Percentiles rank a stretch among this genome's conserved stretches.
Conservation (phyloP, 2,113 vertebrate species). For the Sisor rabdophorus region DNA sequence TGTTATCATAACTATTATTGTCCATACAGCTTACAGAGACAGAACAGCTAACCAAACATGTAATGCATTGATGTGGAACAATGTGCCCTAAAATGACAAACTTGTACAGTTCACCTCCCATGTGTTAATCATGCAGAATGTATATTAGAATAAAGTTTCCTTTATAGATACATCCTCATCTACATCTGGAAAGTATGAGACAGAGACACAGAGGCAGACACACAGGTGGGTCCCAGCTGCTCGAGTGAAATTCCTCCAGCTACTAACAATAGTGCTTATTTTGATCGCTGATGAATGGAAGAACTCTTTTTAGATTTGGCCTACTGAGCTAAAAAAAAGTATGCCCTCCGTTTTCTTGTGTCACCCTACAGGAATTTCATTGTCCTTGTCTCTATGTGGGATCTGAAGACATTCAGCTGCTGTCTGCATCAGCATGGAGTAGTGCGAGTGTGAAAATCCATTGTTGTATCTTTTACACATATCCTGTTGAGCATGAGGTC, state of each 20-base stretch:
- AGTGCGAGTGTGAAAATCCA: constrained; percentile 10
- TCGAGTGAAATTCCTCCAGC: constrained; percentile 12
- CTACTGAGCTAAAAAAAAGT: constrained; percentile 42
- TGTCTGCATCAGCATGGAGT: neutral
- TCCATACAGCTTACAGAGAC: neutral
- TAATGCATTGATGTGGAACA: neutral
- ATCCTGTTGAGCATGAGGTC: constrained; percentile 26
- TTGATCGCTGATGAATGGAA: constrained; percentile 35
- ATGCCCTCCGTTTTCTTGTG: constrained; percentile 32
- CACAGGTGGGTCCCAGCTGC: constrained; percentile 48
- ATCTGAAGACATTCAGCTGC: constrained; percentile 37
- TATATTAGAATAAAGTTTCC: neutral
- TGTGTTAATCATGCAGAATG: neutral
- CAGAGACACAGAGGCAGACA: constrained; percentile 11
- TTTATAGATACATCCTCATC: neutral
- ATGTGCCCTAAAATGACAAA: neutral
- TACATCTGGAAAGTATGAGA: constrained; percentile 16
- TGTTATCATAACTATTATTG: neutral
- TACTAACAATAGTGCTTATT: constrained; percentile 40
- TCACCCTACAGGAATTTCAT: constrained; percentile 44
- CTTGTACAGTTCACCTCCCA: neutral
- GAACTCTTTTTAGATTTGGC: constrained; percentile 41
- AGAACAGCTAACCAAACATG: neutral
- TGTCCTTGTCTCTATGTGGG: constrained; percentile 35
- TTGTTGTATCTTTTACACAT: constrained; percentile 30